Base-by-base conservation (phyloP, 1,140 invertebrate genomes). In the Atta texana region DNA sequence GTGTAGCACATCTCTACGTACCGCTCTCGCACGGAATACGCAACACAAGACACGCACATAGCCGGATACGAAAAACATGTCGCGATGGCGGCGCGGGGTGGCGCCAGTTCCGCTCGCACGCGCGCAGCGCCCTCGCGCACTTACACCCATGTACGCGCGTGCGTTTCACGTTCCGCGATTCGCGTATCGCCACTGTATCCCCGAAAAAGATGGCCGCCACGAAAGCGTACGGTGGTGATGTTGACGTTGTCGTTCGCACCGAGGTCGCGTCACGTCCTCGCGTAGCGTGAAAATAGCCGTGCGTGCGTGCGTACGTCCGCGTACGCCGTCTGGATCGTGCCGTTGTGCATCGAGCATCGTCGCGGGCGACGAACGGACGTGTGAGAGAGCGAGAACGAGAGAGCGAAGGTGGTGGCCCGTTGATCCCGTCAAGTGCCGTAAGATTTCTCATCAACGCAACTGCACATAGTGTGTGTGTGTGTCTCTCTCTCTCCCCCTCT, bases 181-280 rank as follows among this genome's bases (percentile, higher is more conserved):
- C 90, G 88, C 85, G 86, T 88, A 89, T 88, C 90, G 80, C 80
- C 80, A 31, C 44, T 57, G 69, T 84, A 74, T 84, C 55, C 57
- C 84, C 85, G 88, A 92, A 94, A 93, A 95, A 95, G 94, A 95
- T 95, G 95, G 94, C 94, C 93, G 94, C 93, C 92, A 92, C 92
- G 93, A 93, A 91, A 95, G 94, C 93, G 94, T 95, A 95, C 94
- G 93, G 92, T 95, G 93, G 93, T 94, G 94, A 94, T 94, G 94
- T 94, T 94, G 93, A 94, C 93, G 94, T 94, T 92, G 69, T 82
- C 80, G 93, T 93, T 92, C 86, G 86, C 80, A 92, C 88, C 90
- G 91, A 94, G 88, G 92, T 88, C 91, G 91, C 92, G 90, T 93
- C 89, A 92, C 91, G 91, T 92, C 90, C 92, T 91, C 89, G 92